These are phyloP conservation scores for Drosophila paranaensis DNA, from an alignment of 2,888 invertebrate species.

Conservation along the genomic window DNA sequence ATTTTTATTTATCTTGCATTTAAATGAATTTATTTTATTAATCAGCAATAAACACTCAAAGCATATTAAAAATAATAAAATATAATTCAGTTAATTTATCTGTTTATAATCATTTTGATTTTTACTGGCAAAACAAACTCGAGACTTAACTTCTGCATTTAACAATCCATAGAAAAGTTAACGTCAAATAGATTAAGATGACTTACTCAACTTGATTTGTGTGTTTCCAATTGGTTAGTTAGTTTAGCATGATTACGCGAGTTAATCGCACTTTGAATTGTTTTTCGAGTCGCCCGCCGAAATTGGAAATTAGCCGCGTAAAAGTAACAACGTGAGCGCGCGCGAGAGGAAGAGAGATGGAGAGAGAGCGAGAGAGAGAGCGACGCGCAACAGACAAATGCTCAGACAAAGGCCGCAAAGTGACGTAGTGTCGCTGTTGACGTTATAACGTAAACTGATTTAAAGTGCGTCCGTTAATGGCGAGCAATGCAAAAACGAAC, in stretches of 20 bases:
- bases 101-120: too few relatives aligned
- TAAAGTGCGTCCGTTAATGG: slow-evolving; percentile 68
- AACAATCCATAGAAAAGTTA: too few relatives aligned
- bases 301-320: slow-evolving; percentile 43
- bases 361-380: slow-evolving; percentile 1
- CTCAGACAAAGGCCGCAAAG: slow-evolving; percentile 16
- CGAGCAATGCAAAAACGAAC: slow-evolving; percentile 30
- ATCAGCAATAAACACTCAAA: too few relatives aligned
- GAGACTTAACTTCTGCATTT: neutral
- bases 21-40: too few relatives aligned
- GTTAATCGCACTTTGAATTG: slow-evolving; percentile 6
- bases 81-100: too few relatives aligned
- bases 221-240: neutral
- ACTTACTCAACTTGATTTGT: slow-evolving; percentile 25
- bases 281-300: slow-evolving; percentile 25
- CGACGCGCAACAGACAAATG: slow-evolving; percentile 18
- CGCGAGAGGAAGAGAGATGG: neutral
- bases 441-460: slow-evolving; percentile 76
- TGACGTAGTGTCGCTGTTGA: slow-evolving; percentile 72
- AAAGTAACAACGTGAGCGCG: slow-evolving; percentile 45
- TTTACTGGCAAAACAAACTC: too few relatives aligned
- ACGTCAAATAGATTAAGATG: neutral
- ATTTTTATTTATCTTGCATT: too few relatives aligned
- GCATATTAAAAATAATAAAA: too few relatives aligned
- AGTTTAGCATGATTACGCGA: neutral